phyloP scores from a whole-genome alignment of 2,888 invertebrate genomes.

The Dasysyrphus tricinctus region DNA sequence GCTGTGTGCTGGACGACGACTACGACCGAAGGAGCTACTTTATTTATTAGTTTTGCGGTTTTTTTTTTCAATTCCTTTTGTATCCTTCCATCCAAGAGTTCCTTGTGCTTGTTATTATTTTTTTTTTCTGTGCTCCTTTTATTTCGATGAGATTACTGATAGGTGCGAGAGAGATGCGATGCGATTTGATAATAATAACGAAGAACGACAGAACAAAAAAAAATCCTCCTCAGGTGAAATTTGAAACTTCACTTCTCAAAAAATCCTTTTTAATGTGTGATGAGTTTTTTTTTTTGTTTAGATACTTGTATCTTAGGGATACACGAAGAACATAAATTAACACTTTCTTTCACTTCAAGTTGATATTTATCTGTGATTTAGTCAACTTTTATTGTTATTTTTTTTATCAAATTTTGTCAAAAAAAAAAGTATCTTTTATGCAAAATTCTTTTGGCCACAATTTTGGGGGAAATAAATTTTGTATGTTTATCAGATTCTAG shows the following conservation, averaged over 20 bases:
- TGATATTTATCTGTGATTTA: slow-evolving; percentile 57
- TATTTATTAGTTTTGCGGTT: slow-evolving; percentile 72
- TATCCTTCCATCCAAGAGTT: not conserved
- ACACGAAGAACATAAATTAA: not conserved
- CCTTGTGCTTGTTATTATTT: slow-evolving; percentile 21
- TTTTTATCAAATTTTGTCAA: slow-evolving; percentile 15
- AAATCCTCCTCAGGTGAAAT: slow-evolving; percentile 59
- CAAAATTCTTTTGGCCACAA: slow-evolving; percentile 22
- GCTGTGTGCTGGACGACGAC: slow-evolving; percentile 16
- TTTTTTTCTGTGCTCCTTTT: slow-evolving; percentile 36
- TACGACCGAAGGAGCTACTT: slow-evolving; percentile 52
- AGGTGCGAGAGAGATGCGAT: slow-evolving; percentile 58
- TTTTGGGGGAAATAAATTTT: not conserved
- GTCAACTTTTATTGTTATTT: slow-evolving; percentile 31
- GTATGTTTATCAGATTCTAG: slow-evolving; percentile 4
- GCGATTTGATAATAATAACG: slow-evolving; percentile 50
- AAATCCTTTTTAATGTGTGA: slow-evolving; percentile 9
- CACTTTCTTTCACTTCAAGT: slow-evolving; percentile 62
- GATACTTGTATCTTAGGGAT: slow-evolving; percentile 34
- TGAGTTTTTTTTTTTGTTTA: slow-evolving; percentile 23
- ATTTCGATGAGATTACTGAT: slow-evolving; percentile 62
- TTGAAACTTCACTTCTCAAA: slow-evolving; percentile 58
- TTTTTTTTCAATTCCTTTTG: slow-evolving; percentile 33
- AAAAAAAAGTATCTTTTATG: slow-evolving; percentile 45
- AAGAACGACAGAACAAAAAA: slow-evolving; percentile 12